A percentile compares a stretch with the other conserved stretches of the same genome.
phyloP scores from a whole-genome alignment of 2,113 vertebrate genomes.

The Indicator indicator region DNA sequence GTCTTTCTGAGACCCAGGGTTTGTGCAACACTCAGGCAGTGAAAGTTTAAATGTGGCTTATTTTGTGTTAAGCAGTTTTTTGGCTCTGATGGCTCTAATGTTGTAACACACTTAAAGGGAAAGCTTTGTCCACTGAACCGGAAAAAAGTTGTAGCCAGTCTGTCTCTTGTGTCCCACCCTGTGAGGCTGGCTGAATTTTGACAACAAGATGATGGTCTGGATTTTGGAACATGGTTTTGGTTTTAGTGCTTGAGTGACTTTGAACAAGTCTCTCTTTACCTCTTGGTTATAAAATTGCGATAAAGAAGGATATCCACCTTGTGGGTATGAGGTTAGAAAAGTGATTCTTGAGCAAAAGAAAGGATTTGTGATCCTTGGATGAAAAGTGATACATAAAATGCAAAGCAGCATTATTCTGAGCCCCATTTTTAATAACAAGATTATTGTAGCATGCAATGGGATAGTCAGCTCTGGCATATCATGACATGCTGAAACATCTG shows the following conservation, averaged over 20 bases:
- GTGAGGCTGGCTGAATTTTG: not conserved
- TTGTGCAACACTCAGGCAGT: conserved; percentile 11
- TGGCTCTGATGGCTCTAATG: not conserved
- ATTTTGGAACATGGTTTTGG: conserved; percentile 21
- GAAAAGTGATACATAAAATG: not conserved
- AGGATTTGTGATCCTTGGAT: not conserved
- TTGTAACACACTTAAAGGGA: conserved; percentile 26
- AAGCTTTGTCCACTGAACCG: conserved; percentile 27
- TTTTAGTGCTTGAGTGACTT: conserved; percentile 32
- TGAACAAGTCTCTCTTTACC: conserved; percentile 12
- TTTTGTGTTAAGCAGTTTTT: conserved; percentile 14
- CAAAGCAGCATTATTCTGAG: not conserved
- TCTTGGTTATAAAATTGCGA: not conserved
- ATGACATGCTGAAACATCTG: not conserved
- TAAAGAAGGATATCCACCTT: not conserved
- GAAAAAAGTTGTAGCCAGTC: conserved; percentile 33
- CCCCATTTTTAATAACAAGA: not conserved
- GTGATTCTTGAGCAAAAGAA: not conserved
- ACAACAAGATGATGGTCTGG: conserved; percentile 21
- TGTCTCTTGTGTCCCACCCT: conserved; percentile 17
- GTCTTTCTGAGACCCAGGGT: not conserved
- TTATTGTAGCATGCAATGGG: not conserved
- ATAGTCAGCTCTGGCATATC: not conserved
- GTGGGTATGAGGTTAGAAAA: not conserved
- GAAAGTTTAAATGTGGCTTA: conserved; percentile 45